Conservation (phyloP, 1,140 invertebrate species). For the Drosophila murphyi region DNA sequence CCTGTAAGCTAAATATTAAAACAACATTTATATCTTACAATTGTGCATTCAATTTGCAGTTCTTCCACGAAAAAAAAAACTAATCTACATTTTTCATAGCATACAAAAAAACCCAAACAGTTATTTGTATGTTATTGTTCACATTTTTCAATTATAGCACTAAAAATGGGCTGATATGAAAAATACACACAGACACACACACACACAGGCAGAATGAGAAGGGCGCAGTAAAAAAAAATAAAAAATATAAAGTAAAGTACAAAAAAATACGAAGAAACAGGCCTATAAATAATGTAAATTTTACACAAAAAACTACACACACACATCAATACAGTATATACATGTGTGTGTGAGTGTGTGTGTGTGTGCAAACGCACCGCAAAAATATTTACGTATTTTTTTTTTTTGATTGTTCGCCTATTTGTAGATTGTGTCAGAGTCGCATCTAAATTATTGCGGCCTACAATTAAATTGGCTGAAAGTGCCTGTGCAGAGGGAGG, state of each 20-base stretch:
- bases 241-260: slow-evolving; percentile 28
- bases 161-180: slow-evolving; percentile 49
- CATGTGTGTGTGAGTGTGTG: neutral
- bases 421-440: slow-evolving; percentile 59
- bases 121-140: too few relatives aligned
- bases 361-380: slow-evolving; percentile 7
- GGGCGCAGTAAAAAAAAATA: slow-evolving; percentile 56
- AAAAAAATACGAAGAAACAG: slow-evolving; percentile 22
- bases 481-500: slow-evolving; percentile 49
- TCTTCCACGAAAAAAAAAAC: too few relatives aligned
- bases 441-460: slow-evolving; percentile 67
- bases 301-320: slow-evolving; percentile 47
- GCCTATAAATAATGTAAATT: slow-evolving; percentile 26
- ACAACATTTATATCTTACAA: too few relatives aligned
- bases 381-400: slow-evolving; percentile 16
- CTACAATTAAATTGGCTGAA: slow-evolving; percentile 80
- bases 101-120: too few relatives aligned
- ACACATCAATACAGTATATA: slow-evolving; percentile 8
- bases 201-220: slow-evolving; percentile 33
- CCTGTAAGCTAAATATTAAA: too few relatives aligned
- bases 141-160: slow-evolving; percentile 14
- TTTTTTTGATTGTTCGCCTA: slow-evolving; percentile 21
- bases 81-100: too few relatives aligned
- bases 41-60: too few relatives aligned
- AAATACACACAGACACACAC: slow-evolving; percentile 25